phyloP scores from a whole-genome alignment of 2,888 invertebrate genomes.

The Willowsia nigromaculata region DNA sequence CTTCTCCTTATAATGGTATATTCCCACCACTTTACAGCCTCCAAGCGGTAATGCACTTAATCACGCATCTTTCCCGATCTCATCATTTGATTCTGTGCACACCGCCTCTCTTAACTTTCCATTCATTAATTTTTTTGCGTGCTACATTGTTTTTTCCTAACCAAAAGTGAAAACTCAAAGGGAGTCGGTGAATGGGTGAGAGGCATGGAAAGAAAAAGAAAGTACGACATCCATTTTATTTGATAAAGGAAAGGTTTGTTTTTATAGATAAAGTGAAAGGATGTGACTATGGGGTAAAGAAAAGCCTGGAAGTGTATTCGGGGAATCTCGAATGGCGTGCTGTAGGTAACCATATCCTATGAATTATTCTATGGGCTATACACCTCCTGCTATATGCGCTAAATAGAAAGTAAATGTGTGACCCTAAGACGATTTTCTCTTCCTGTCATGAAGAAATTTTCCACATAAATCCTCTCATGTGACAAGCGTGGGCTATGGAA shows the following conservation, averaged over 20 bases:
- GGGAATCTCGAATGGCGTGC: neutral
- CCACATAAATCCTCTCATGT: neutral
- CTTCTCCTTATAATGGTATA: neutral
- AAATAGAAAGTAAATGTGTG: neutral
- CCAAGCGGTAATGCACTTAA: neutral
- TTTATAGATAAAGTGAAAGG: neutral
- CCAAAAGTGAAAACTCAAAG: neutral
- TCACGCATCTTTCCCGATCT: neutral
- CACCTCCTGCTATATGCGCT: no score
- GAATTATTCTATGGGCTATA: no score
- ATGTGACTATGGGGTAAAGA: no score
- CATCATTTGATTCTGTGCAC: neutral
- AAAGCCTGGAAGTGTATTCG: no score
- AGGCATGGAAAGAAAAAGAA: neutral
- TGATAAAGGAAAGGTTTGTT: neutral
- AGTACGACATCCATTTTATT: neutral
- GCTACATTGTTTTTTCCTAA: neutral
- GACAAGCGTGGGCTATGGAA: neutral
- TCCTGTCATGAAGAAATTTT: neutral
- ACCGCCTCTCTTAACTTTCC: neutral
- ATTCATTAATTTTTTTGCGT: neutral
- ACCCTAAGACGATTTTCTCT: neutral
- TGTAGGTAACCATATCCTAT: no score
- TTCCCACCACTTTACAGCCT: neutral
- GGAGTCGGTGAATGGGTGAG: neutral